phyloP scores from a whole-genome alignment of 2,113 vertebrate genomes.

The Notarius lentiginosus region DNA sequence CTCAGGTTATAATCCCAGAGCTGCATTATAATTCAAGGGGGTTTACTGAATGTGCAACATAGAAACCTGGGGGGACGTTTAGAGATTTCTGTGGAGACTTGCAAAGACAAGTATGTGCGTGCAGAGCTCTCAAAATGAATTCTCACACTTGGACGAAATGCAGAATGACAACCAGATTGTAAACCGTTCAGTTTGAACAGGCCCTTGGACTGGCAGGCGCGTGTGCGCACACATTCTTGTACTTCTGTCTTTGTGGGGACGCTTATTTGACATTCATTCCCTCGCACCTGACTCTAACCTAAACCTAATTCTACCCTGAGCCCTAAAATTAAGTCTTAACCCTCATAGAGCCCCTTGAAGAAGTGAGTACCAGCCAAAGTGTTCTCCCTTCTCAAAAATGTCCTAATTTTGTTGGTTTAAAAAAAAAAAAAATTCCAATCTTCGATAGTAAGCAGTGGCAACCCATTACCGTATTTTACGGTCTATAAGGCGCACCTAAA shows the following conservation, averaged over 20 bases:
- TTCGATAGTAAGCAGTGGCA: no score
- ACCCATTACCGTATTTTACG: no score
- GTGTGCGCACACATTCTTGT: not conserved
- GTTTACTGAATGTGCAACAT: slow-evolving; percentile 29
- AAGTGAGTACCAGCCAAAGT: no score
- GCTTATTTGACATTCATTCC: no score
- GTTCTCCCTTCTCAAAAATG: no score
- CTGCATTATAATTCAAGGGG: slow-evolving; percentile 54
- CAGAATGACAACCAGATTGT: slow-evolving; percentile 61
- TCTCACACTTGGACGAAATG: slow-evolving; percentile 60
- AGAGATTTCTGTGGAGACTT: slow-evolving; percentile 48
- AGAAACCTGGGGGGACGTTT: slow-evolving; percentile 58
- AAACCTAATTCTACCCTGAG: no score
- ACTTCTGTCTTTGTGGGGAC: not conserved
- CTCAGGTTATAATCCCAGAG: slow-evolving; percentile 34
- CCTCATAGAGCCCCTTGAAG: no score
- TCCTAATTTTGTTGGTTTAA: no score
- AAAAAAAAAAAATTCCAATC: no score
- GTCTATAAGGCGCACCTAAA: no score
- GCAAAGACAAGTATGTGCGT: slow-evolving; percentile 23
- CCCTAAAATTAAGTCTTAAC: no score
- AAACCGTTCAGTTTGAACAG: slow-evolving; percentile 44
- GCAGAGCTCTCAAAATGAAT: slow-evolving; percentile 54
- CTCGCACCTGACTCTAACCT: no score
- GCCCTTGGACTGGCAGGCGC: not conserved